Evolutionary conservation across 2,888 invertebrate species (phyloP), one percentile per base, ranked within the genome.

Genomic region (Cyaniris semiargus): DNA sequence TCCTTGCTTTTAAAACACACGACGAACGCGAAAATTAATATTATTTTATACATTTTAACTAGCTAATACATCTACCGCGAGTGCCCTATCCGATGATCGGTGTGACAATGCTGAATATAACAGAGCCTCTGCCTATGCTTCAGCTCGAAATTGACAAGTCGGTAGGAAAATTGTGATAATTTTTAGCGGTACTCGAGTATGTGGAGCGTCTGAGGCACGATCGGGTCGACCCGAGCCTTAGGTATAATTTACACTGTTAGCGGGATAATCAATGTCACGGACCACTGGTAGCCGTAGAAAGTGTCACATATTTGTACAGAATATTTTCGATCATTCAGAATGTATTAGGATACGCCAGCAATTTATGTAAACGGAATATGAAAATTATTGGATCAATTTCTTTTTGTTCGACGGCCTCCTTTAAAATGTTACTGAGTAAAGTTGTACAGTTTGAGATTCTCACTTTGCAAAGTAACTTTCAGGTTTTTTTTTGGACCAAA

Each of bases 201-300:
- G 89, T 93, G 82, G 93, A 86, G 88, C 93, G 83, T 77, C 83
- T 83, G 83, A 85, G 82, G 84, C 92, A 93, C 92, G 92, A 91
- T 84, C 83, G 82, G 81, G 84, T 85, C 87, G 89, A 88, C 87
- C 90, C 84, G 82, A 83, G 85, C 83, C 83, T 60, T 80, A 81
- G 84, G 84, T 86, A 86, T 87, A 91, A 91, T 93, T 93, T 89
- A 88, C 92, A 91, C 89, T 86, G 86, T 92, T 93, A 93, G 89
- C 90, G 83, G 82, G 82, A 84, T 86, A 85, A 88, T 87, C 85
- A 88, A 88, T 88, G 87, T 87, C 88, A 86, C 84, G 84, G 84
- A 84, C 83, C 79, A 81, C 81, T 81, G 80, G 81, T 80, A 81
- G 84, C 79, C 83, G 83, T 85, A 88, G 92, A 93, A 93, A 94